Evolutionary conservation across 2,797 vertebrate genomes (phyloP), one percentile per base, ranked within the genome.

Genomic region (Arctocebus calabarensis): DNA sequence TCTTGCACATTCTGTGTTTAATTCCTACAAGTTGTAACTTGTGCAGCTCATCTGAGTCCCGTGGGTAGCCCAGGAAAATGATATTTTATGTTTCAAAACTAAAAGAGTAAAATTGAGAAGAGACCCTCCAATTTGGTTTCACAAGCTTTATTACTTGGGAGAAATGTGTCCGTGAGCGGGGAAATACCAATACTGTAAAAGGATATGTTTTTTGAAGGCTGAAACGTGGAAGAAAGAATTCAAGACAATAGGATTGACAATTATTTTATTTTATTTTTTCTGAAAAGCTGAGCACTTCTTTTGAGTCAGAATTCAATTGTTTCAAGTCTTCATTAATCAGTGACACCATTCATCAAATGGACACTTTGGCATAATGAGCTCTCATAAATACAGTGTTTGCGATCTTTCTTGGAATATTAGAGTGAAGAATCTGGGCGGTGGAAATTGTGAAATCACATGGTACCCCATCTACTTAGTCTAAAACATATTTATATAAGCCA

Each of bases 251-350:
- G 74, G 90, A 93, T 48, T 87, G 96, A 74, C 95, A 98, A 96
- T 96, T 92, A 94, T 94, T 94, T 94, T 40, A 91, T 74, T 89
- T 97, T 95, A 97, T 97, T 97, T 74, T n/a, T 34, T 61, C 87
- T 98, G 96, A 96, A 98, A 97, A 97, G 97, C 95, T 97, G 92
- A 95, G 97, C 97, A 97, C 96, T 97, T 97, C 97, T 98, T 98
- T 96, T 78, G 74, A 98, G 98, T 97, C 96, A 97, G 97, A 97
- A 91, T 96, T 93, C 52, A 0, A 94, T 98, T 97, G 97, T 98
- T 98, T 98, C 97, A 97, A 98, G 97, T 98, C 98, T 97, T 94
- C 97, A 95, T 97, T 98, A 98, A 98, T 98, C 98, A 98, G 93
- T 78, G 90, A 97, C 96, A 94, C 94, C 96, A 97, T 98, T 98